A percentile compares a stretch with the other conserved stretches of the same genome.
These are phyloP conservation scores for Okamejei kenojei DNA, from an alignment of 2,797 vertebrate species.

Conservation along the genomic window DNA sequence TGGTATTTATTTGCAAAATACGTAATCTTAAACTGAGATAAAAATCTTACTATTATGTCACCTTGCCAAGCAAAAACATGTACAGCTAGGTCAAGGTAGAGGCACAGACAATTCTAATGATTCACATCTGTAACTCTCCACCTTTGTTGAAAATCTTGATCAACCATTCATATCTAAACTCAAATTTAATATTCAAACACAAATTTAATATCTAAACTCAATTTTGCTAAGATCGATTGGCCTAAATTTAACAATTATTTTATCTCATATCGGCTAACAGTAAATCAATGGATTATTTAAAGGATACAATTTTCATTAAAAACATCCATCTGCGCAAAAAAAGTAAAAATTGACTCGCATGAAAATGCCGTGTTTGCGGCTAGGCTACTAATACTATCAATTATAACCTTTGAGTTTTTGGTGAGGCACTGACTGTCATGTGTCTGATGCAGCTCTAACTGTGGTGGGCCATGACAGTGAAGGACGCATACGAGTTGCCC, in stretches of 20 bases:
- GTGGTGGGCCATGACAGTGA: constrained; percentile 44
- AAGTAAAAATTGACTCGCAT: background rate
- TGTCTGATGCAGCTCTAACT: constrained; percentile 41
- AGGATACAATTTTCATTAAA: background rate
- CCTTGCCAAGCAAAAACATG: background rate
- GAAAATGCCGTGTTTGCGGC: background rate
- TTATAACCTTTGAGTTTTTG: background rate
- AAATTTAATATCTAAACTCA: background rate
- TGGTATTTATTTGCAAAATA: background rate
- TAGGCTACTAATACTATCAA: background rate
- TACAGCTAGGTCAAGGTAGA: background rate
- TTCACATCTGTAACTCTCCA: background rate
- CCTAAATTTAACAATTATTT: background rate
- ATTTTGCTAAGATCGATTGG: background rate
- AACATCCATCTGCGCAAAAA: background rate
- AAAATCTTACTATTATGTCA: too few species aligned
- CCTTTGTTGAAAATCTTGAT: background rate
- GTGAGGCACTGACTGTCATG: background rate
- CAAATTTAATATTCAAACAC: too few species aligned
- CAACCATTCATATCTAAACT: background rate
- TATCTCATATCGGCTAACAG: background rate
- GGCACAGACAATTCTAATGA: background rate
- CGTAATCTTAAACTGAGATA: background rate
- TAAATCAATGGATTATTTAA: background rate
- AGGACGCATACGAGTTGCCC: constrained; percentile 41